Evolutionary conservation across 2,113 vertebrate species (phyloP), one percentile per base, ranked within the genome.

Genomic region (Mastomys coucha): DNA sequence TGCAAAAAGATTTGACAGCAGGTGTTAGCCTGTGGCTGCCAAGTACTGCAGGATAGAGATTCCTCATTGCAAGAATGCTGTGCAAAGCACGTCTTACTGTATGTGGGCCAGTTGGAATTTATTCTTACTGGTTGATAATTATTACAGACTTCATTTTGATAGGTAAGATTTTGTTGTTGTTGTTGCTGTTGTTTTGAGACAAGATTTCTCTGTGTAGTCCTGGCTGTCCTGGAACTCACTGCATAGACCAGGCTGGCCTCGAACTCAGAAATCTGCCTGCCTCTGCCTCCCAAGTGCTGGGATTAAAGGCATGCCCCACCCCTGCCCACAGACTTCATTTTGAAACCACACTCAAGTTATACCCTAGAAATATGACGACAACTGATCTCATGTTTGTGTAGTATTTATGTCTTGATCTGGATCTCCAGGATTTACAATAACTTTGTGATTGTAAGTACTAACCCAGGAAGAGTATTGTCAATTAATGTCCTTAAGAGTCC

Each of bases 1-100:
- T 93, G 92, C 39, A 76, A 76, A 76, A 80, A 91, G 88, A 60
- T 67, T 36, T 90, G 70, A 88, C 0, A 5, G 93, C 96, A 97
- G 96, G 97, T 97, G 95, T 96, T 94, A 81, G 85, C 65, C 70
- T 28, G 70, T 12, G 39, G 51, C 92, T 95, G 92, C 97, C 96
- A 97, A 95, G 75, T 49, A 51, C 82, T 73, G 2, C 88, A 90
- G n/a, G 87, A 96, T 26, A 76, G 93, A 84, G 45, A 91, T 85
- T 72, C 75, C 42, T 96, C 69, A 42, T 39, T 45, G 70, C 28
- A 88, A 63, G 85, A 95, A 91, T 94, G 92, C 70, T 60, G 73
- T 39, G 67, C 63, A 87, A 84, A 95, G 91, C 85, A 86, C 7
- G 9, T 94, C 80, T 91, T 42, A 10, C n/a, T 95, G 73, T n/a